Base-by-base conservation (phyloP, 2,888 invertebrate genomes). In the Deladenus siricidicola region DNA sequence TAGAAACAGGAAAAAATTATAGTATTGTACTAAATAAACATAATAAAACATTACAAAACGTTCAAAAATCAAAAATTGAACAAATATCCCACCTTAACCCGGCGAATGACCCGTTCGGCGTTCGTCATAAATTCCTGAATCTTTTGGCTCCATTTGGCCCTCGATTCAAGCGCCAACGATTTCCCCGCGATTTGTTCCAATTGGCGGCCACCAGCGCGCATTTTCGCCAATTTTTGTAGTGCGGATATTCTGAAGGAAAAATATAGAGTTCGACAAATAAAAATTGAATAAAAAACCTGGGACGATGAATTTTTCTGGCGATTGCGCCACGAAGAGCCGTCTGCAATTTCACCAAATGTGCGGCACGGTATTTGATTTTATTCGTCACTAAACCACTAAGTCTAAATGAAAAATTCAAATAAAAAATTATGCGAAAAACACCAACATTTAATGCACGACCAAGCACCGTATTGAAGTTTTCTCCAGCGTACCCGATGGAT, bases 391-490 rank as follows among this genome's bases (percentile, higher is more conserved):
- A 34, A 34, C 14, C 39, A 14, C 6, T 34, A 34, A 14, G 39
- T 34, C 14, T 14, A n/a, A n/a, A n/a, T n/a, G n/a, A n/a, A n/a
- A n/a, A n/a, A n/a, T n/a, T n/a, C n/a, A n/a, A n/a, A n/a, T 34
- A 34, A 30, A 8, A 49, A 48, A 60, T 34, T 34, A n/a, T 34
- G 39, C 6, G 39, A 34, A 34, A 34, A 30, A 30, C 19, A 61
- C 87, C 85, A 80, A 92, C 92, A 82, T 84, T 94, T 98, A 58
- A 96, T 89, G 61, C 90, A 90, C 56, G 90, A 90, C 17, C 92
- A 84, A 1, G 89, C 87, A 70, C 91, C 89, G 83, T 91, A 91
- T 71, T 90, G 89, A 1, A 88, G 86, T 80, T 92, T 89, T 77
- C 88, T 86, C 94, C 96, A 98, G 56, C 93, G 84, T 0, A 91